phyloP scores from a whole-genome alignment of 2,888 invertebrate genomes.

The Napeogenes inachia region DNA sequence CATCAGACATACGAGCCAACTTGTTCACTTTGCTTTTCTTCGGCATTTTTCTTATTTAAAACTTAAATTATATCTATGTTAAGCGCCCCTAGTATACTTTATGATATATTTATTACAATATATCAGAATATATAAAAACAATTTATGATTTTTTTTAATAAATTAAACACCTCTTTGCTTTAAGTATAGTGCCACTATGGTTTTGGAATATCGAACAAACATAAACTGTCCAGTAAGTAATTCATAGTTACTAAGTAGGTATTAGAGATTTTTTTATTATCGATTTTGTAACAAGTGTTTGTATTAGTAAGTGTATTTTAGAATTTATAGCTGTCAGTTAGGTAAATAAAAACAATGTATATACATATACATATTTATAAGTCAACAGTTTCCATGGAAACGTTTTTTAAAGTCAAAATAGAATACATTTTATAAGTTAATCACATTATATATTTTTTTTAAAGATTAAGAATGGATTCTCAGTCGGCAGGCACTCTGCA shows the following conservation, averaged over 20 bases:
- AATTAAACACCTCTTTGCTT: too few species aligned
- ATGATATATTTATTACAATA: neutral
- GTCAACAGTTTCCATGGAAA: conserved; percentile 23
- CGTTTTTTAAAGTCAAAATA: conserved; percentile 9
- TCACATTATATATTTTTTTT: neutral
- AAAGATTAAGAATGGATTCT: conserved; percentile 35
- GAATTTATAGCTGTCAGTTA: too few species aligned
- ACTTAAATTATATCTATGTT: neutral
- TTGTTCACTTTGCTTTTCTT: conserved; percentile 86
- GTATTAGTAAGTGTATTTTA: too few species aligned
- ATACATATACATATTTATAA: too few species aligned
- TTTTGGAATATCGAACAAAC: conserved; percentile 27
- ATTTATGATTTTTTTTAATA: too few species aligned
- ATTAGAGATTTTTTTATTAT: too few species aligned
- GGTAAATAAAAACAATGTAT: too few species aligned
- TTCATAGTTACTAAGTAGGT: too few species aligned
- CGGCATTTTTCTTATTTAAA: conserved; percentile 51
- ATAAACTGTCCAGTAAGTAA: neutral
- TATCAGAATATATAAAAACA: too few species aligned
- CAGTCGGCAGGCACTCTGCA: conserved; percentile 49
- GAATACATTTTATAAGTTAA: neutral
- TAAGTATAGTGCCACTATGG: neutral
- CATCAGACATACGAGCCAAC: conserved; percentile 89
- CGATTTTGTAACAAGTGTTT: conserved; percentile 10
- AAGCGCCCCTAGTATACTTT: conserved; percentile 2